Percentiles rank a stretch among this genome's conserved stretches.
phyloP scores from a whole-genome alignment of 2,797 vertebrate species.

The Sphenopsis melanotis region DNA sequence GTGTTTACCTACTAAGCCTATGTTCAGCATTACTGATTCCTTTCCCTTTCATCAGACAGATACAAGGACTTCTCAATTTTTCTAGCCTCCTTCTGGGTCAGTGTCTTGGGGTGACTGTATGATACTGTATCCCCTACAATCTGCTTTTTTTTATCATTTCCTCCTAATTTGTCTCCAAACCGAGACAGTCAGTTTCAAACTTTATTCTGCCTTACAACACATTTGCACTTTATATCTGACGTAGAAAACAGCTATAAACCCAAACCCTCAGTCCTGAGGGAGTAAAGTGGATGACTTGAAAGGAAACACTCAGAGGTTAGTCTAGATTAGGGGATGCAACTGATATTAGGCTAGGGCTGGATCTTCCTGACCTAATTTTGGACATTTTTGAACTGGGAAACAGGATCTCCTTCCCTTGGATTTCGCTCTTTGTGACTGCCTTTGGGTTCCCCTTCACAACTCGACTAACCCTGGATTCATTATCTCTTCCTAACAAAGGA shows the following conservation, averaged over 20 bases:
- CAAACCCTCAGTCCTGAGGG: background rate
- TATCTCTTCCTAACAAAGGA: background rate
- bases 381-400: background rate
- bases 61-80: constrained; percentile 6
- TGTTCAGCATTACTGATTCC: constrained; percentile 33
- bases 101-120: background rate
- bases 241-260: constrained; percentile 18
- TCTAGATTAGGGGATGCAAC: background rate
- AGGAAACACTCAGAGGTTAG: background rate
- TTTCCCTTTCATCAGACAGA: constrained; percentile 35
- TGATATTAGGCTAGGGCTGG: background rate
- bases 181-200: background rate
- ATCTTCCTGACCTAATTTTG: background rate
- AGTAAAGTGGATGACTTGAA: background rate
- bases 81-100: constrained; percentile 7
- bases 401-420: background rate
- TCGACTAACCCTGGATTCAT: background rate
- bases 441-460: background rate
- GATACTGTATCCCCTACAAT: background rate
- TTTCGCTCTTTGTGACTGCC: background rate
- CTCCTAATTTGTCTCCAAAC: background rate
- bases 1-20: constrained; percentile 48
- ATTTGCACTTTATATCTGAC: constrained; percentile 45
- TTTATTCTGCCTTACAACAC: background rate
- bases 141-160: background rate